These are phyloP conservation scores for Nyctibius grandis DNA, from an alignment of 2,797 vertebrate species.

Conservation along the genomic window DNA sequence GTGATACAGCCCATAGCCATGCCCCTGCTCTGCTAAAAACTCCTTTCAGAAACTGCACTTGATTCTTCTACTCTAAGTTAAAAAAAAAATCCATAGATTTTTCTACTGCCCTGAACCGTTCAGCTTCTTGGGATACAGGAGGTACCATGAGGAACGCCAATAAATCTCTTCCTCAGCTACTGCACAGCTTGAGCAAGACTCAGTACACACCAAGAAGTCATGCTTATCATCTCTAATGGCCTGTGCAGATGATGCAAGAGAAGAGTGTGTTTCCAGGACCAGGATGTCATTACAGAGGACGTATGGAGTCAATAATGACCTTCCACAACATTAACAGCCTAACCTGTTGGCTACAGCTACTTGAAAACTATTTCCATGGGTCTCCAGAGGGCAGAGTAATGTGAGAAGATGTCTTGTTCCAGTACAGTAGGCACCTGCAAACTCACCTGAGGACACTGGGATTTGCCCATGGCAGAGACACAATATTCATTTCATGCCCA, in stretches of 20 bases:
- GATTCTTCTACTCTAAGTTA: neutral
- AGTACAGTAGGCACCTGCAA: neutral
- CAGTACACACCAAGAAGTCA: neutral
- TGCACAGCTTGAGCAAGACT: conserved; percentile 13
- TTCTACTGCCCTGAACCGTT: neutral
- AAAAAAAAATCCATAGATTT: neutral
- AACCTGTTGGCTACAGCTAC: neutral
- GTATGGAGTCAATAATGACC: neutral
- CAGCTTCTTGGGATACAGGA: neutral
- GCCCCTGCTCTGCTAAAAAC: neutral
- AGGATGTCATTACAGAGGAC: neutral
- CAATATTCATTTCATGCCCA: neutral
- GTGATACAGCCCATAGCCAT: neutral
- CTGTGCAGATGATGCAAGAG: neutral
- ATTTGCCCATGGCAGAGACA: neutral
- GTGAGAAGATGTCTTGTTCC: neutral
- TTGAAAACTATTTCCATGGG: neutral
- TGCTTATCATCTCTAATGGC: neutral
- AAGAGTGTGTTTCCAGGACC: neutral
- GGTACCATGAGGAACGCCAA: neutral
- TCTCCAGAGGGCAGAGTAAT: neutral
- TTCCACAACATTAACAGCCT: neutral
- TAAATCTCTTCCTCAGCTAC: neutral
- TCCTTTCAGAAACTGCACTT: neutral
- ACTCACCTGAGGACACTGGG: neutral